phyloP scores from a whole-genome alignment of 1,140 invertebrate genomes.

The Ylistrum balloti region DNA sequence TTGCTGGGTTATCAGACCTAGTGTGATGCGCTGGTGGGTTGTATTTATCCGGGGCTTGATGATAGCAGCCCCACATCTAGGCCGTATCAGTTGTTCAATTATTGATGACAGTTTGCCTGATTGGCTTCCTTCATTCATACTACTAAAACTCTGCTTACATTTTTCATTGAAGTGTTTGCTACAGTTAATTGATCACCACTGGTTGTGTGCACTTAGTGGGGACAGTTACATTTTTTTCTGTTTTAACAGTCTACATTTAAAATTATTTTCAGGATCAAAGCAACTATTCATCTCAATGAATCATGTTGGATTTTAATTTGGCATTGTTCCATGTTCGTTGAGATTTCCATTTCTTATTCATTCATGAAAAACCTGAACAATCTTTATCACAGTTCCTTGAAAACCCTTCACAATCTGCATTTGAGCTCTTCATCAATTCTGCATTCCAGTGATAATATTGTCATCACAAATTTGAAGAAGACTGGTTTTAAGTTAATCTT shows the following conservation, averaged over 20 bases:
- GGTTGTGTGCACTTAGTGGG: too few species aligned
- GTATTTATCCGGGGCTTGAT: background rate
- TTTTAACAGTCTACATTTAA: too few species aligned
- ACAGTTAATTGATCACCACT: too few species aligned
- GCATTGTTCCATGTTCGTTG: background rate
- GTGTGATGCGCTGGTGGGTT: background rate
- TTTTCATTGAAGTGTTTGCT: too few species aligned
- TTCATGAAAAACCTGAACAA: background rate
- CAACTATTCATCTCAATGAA: background rate
- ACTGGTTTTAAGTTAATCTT: background rate
- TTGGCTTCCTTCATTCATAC: too few species aligned
- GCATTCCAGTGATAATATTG: background rate
- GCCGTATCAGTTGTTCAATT: background rate
- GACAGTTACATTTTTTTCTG: too few species aligned
- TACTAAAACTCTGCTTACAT: too few species aligned
- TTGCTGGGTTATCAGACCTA: background rate
- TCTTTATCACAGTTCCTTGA: background rate
- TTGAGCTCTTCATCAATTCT: background rate
- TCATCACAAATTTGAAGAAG: conserved; percentile 15
- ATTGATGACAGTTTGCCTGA: too few species aligned
- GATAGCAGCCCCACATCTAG: conserved; percentile 19
- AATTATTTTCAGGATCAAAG: too few species aligned
- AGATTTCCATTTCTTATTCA: background rate
- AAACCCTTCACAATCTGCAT: conserved; percentile 14
- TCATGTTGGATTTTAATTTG: background rate